Evolutionary conservation across 2,797 vertebrate species (phyloP).

Genomic region (Epinephelus coioides): DNA sequence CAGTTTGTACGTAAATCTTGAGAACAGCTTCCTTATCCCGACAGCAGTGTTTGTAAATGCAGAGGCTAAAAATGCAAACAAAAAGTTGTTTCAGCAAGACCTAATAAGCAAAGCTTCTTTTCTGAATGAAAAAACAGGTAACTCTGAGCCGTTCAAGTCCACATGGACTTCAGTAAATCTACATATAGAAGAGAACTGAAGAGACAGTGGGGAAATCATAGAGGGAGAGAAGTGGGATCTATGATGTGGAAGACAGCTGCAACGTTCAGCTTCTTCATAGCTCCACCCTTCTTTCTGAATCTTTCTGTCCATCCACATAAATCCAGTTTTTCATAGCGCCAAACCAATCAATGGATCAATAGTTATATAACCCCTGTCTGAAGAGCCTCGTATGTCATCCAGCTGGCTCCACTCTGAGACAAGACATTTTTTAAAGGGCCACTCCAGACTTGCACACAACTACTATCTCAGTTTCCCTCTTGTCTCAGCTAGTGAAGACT

Average conservation of each 20-base stretch:
- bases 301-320: slow-evolving; percentile 5
- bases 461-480: neutral
- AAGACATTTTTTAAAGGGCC: slow-evolving; percentile 13
- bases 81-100: neutral
- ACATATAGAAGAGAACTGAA: neutral
- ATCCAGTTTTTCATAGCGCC: slow-evolving; percentile 13
- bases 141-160: neutral
- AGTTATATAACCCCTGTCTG: slow-evolving; percentile 13
- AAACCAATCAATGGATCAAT: slow-evolving; percentile 48
- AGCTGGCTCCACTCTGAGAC: slow-evolving; percentile 13
- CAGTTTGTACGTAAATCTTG: neutral
- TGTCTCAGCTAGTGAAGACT: neutral
- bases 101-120: neutral
- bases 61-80: slow-evolving; percentile 5
- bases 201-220: neutral
- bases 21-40: slow-evolving; percentile 8
- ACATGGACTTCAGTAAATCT: neutral
- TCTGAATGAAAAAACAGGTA: neutral
- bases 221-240: neutral
- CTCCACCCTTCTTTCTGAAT: slow-evolving; percentile 6
- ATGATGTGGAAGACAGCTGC: neutral
- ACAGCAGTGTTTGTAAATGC: neutral
- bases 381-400: slow-evolving; percentile 19
- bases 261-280: neutral
- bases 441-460: neutral